Evolutionary conservation across 2,797 vertebrate genomes (phyloP), one percentile per base, ranked within the genome.

Genomic region (Cygnus olor): DNA sequence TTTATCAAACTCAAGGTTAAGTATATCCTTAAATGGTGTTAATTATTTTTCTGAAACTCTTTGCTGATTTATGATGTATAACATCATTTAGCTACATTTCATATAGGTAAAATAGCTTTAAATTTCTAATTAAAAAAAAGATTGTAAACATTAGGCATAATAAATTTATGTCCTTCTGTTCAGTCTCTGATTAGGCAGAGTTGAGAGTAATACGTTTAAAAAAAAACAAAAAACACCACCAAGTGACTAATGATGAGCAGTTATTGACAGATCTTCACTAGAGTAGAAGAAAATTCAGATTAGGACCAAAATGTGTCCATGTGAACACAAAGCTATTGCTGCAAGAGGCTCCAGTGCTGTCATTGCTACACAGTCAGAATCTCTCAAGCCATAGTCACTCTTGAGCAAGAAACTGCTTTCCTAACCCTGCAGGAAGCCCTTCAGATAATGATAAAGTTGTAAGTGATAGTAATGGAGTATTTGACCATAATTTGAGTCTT

Each of bases 281-380:
- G 15, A 32, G 51, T 38, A 68, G 58, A 76, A 53, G 19, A 45
- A 85, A 77, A 63, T 58, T 71, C 25, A 24, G 3, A 28, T 58
- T 64, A 40, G 22, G 44, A 44, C 25, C 1, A 3, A 42, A 40
- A 64, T 5, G 15, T 40, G 2, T 32, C 76, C 1, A 0, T 5
- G 6, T 19, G 7, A 19, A 21, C 40, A 16, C 32, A 76, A 10
- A 71, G 8, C 40, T 36, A 14, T 60, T 3, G 4, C 45, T 32
- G 24, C 11, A 21, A 19, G 40, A 74, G 34, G 25, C 12, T 19
- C 21, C 1, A 0, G 9, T 82, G 47, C 27, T 64, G 2, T 61
- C 6, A 6, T 4, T 56, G 44, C 15, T 34, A 10, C 53, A 56
- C 11, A 66, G 42, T 24, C 15, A 32, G 51, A 83, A 51, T 73